phyloP scores from a whole-genome alignment of 2,888 invertebrate species.

The Gastracanthus pulcherrimus region DNA sequence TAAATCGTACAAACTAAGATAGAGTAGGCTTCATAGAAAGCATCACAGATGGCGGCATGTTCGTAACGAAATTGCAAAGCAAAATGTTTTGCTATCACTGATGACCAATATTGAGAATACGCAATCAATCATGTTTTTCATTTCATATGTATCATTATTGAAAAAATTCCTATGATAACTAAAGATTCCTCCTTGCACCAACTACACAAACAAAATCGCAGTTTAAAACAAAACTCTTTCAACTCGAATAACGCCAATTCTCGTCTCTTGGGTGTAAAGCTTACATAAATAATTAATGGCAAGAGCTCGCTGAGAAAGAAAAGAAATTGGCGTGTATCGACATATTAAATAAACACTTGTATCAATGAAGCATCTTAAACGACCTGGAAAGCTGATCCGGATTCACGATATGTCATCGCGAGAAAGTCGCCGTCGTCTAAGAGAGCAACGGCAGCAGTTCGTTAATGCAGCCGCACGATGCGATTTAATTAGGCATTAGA shows the following conservation, averaged over 20 bases:
- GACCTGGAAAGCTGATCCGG: slow-evolving; percentile 47
- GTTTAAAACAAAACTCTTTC: neutral
- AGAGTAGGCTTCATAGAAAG: neutral
- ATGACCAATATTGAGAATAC: neutral
- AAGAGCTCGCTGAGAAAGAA: neutral
- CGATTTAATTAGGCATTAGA: slow-evolving; percentile 37
- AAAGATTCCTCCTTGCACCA: no score
- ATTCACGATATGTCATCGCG: slow-evolving; percentile 48
- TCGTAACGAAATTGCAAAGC: neutral
- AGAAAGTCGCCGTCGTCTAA: slow-evolving; percentile 32
- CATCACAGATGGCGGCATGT: neutral
- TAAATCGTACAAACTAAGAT: neutral
- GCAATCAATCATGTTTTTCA: no score
- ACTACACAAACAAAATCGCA: neutral
- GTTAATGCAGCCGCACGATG: neutral
- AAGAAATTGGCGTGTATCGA: slow-evolving; percentile 5
- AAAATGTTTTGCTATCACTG: neutral
- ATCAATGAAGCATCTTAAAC: slow-evolving; percentile 17
- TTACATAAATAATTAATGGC: slow-evolving; percentile 26
- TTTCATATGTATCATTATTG: no score
- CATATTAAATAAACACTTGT: slow-evolving; percentile 3
- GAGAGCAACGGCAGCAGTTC: neutral
- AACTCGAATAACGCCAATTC: neutral
- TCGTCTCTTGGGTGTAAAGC: neutral
- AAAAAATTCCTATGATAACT: no score